Evolutionary conservation across 2,888 invertebrate species (phyloP), one percentile per base, ranked within the genome.

Genomic region (Smittia sp.): DNA sequence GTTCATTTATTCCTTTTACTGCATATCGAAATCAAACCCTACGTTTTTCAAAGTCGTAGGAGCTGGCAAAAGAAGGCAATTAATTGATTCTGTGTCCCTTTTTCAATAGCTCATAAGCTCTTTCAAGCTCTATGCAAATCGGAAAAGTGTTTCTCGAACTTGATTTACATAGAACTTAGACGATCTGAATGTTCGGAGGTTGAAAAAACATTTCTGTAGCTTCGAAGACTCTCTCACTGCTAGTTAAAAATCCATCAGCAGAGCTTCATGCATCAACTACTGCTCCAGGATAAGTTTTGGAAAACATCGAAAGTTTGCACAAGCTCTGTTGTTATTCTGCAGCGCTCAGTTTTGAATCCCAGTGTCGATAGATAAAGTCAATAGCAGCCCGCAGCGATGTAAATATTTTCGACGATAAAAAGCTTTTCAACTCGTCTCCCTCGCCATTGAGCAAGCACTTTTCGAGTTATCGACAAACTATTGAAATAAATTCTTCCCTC

Each of bases 391-490:
- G 32, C 15, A 15, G 46, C 11, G 46, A n/a, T 46, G 46, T 46
- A 46, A 46, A 46, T 46, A 46, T 46, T 15, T 15, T 46, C 32
- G 32, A 32, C 32, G 32, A 32, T 32, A 32, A 32, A 32, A 32
- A 32, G 32, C 32, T 32, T 32, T 32, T 32, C 32, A 32, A 32
- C 9, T 32, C 32, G n/a, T 32, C 32, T 32, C 32, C 9, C 32
- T 32, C 32, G 32, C 32, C 32, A 32, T 32, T 9, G 32, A 32
- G 32, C 32, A 32, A 32, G 32, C 32, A 32, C 32, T 32, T 32
- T 32, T 52, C 52, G 18, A n/a, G 15, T 15, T 66, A 66, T 66
- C 66, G 66, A 66, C 39, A 66, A 66, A 66, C 66, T 66, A 66
- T 66, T 66, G 66, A 25, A 66, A 66, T 66, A 66, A 66, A 66